These are phyloP conservation scores for Oncorhynchus kisutch DNA, from an alignment of 2,113 vertebrate species.

Conservation along the genomic window DNA sequence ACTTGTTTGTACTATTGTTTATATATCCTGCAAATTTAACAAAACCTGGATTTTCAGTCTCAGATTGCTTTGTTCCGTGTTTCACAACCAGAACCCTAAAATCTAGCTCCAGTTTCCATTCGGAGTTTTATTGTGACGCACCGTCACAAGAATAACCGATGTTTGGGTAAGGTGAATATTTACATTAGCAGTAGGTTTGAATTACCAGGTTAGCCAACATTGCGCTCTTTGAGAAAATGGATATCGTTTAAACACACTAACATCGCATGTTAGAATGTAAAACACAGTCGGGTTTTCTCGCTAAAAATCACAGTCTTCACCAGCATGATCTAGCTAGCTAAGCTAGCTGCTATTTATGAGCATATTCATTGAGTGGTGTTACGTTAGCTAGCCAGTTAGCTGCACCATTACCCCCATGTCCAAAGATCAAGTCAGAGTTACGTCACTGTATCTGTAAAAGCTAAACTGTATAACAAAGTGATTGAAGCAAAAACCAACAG, in stretches of 20 bases:
- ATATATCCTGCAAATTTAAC: too few relatives aligned
- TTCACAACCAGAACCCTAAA: background rate
- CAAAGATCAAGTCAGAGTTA: background rate
- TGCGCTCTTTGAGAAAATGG: background rate
- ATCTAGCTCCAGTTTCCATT: slow-evolving; percentile 44
- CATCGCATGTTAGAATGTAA: background rate
- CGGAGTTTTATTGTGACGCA: slow-evolving; percentile 51
- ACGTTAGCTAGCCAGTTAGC: background rate
- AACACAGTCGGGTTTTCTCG: background rate
- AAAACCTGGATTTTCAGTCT: too few relatives aligned
- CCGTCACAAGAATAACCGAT: slow-evolving; percentile 39
- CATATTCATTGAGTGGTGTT: background rate
- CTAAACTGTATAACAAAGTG: too few relatives aligned
- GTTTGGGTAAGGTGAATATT: slow-evolving; percentile 35
- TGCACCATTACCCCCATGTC: background rate
- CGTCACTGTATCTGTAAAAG: background rate
- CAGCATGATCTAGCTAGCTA: background rate
- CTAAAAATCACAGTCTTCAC: background rate
- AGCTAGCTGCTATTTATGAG: background rate
- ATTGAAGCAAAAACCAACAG: too few relatives aligned
- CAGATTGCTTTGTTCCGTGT: background rate
- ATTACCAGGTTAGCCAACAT: background rate
- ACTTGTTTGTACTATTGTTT: too few relatives aligned
- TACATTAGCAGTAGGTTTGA: background rate
- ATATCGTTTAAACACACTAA: background rate